Evolutionary conservation across 2,113 vertebrate species (phyloP).

Genomic region (Apus apus): DNA sequence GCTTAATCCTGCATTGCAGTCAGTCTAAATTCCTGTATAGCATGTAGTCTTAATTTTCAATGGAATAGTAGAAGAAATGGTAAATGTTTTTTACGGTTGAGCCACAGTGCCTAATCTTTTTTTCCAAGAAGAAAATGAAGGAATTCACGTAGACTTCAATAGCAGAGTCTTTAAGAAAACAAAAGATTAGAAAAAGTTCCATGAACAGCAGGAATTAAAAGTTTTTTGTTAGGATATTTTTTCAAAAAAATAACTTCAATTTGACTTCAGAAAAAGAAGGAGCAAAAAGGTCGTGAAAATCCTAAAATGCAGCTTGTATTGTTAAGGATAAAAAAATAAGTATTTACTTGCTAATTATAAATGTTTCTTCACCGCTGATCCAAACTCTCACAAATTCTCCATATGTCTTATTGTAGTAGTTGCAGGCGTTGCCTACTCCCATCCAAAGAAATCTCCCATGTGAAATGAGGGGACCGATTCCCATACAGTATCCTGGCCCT

Average conservation of each 20-base stretch:
- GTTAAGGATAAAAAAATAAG: not conserved
- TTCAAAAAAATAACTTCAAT: not conserved
- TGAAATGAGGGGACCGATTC: conserved; percentile 89
- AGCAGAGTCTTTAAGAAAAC: not conserved
- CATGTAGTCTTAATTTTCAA: not conserved
- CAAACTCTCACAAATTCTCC: conserved; percentile 93
- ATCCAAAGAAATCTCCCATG: conserved; percentile 90
- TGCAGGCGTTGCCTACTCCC: conserved; percentile 91
- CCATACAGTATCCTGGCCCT: conserved; percentile 90
- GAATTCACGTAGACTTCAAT: not conserved
- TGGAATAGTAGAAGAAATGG: not conserved
- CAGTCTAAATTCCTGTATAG: not conserved
- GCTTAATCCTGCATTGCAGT: not conserved
- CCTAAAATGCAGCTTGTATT: not conserved
- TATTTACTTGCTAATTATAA: conserved; percentile 92
- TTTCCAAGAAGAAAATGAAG: not conserved
- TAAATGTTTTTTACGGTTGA: not conserved
- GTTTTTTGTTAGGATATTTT: not conserved
- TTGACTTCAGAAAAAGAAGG: not conserved
- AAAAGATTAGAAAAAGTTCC: not conserved
- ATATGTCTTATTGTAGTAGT: conserved; percentile 93
- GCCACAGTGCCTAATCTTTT: not conserved
- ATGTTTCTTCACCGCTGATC: conserved; percentile 92
- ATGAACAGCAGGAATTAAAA: not conserved
- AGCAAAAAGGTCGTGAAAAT: not conserved